A percentile compares a stretch with the other conserved stretches of the same genome.
phyloP scores from a whole-genome alignment of 2,113 vertebrate genomes.

The Myiozetetes cayanensis region DNA sequence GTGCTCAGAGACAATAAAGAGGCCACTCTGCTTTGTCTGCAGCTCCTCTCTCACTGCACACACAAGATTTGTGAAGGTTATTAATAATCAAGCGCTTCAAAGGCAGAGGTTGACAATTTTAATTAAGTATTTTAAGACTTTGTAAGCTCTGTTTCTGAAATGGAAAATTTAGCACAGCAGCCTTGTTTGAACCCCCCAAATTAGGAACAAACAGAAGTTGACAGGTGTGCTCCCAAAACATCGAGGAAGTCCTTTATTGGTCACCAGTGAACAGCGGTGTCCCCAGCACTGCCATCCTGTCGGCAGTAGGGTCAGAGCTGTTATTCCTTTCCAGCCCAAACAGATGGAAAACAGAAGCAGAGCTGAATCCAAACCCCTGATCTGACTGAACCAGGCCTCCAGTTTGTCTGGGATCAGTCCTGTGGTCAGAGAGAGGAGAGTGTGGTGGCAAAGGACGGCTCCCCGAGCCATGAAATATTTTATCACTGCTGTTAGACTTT shows the following conservation, averaged over 20 bases:
- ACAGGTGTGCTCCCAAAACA: not conserved
- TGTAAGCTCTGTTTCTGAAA: not conserved
- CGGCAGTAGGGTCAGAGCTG: not conserved
- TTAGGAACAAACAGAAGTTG: not conserved
- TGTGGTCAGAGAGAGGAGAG: not conserved
- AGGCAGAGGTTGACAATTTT: not conserved
- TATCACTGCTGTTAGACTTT: not conserved
- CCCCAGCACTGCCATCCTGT: not conserved
- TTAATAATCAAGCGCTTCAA: not conserved
- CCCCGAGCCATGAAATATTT: not conserved
- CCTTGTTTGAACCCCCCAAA: not conserved
- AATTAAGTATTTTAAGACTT: not conserved
- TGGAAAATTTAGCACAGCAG: not conserved
- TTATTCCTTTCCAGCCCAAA: not conserved
- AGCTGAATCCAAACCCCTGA: not conserved
- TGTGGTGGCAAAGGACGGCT: not conserved
- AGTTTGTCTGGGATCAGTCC: not conserved
- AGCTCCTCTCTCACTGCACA: not conserved
- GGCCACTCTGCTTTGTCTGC: not conserved
- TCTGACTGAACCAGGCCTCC: not conserved
- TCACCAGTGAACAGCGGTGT: not conserved
- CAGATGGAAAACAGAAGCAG: not conserved
- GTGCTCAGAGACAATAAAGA: not conserved
- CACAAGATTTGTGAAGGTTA: not conserved
- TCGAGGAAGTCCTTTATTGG: not conserved